Conservation (phyloP, 2,888 invertebrate species). For the Isoperla grammatica region DNA sequence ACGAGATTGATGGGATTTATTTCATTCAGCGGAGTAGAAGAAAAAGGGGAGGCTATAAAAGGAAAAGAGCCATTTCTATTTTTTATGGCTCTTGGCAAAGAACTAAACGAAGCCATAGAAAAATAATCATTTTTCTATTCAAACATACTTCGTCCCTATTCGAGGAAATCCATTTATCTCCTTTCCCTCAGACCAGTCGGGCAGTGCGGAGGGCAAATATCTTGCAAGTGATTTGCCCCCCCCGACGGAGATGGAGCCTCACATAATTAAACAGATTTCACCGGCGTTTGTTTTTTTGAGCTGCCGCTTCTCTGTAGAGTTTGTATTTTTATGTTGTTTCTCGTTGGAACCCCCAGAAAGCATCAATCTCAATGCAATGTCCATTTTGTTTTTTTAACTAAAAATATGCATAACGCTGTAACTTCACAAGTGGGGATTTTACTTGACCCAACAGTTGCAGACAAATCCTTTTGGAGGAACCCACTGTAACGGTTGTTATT, state of each 20-base stretch:
- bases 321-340: too few species aligned
- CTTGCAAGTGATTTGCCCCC: not conserved
- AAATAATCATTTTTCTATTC: constrained; percentile 21
- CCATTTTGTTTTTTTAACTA: too few species aligned
- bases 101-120: constrained; percentile 20
- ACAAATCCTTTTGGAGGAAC: too few species aligned
- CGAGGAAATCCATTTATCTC: constrained; percentile 18
- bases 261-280: not conserved
- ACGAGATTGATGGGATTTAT: constrained; percentile 21
- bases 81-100: constrained; percentile 17
- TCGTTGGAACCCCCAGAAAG: too few species aligned
- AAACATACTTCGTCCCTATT: constrained; percentile 14
- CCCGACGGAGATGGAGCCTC: not conserved
- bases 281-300: not conserved
- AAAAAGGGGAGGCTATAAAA: constrained; percentile 15
- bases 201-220: not conserved
- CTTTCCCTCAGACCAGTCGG: not conserved
- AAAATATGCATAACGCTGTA: too few species aligned
- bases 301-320: too few species aligned
- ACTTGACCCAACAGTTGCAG: too few species aligned
- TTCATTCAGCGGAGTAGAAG: constrained; percentile 17
- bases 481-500: too few species aligned
- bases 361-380: too few species aligned
- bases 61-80: constrained; percentile 13
- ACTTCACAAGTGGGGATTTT: too few species aligned